Conservation (phyloP, 2,888 invertebrate species). For the Acrobasis suavella region DNA sequence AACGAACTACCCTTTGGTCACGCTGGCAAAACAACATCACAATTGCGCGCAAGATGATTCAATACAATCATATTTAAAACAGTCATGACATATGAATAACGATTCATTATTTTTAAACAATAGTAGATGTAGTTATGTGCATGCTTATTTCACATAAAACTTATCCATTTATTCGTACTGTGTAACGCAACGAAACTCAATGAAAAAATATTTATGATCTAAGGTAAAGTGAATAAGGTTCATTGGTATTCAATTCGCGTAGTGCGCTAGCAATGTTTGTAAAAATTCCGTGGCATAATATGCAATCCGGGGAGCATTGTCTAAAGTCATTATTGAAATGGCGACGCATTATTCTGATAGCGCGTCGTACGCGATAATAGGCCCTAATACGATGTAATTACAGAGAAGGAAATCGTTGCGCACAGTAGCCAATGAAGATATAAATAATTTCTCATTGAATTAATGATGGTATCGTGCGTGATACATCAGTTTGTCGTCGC, state of each 20-base stretch:
- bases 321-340: constrained; percentile 68
- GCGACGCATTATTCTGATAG: constrained; percentile 69
- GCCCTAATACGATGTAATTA: constrained; percentile 70
- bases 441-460: constrained; percentile 70
- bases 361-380: constrained; percentile 64
- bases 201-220: background rate
- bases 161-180: background rate
- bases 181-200: background rate
- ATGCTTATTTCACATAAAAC: constrained; percentile 1
- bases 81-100: background rate
- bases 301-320: constrained; percentile 60
- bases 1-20: too few relatives aligned
- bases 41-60: background rate
- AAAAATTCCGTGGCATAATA: constrained; percentile 46
- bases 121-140: background rate
- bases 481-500: constrained; percentile 51
- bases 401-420: constrained; percentile 53
- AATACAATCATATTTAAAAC: background rate
- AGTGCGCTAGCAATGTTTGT: constrained; percentile 51
- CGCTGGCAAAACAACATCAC: background rate
- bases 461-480: constrained; percentile 60
- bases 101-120: background rate
- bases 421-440: constrained; percentile 67
- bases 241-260: constrained; percentile 38
- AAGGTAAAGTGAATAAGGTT: background rate